A percentile compares a stretch with the other conserved stretches of the same genome.
Conservation (phyloP, 2,113 vertebrate species). For the Apodemus speciosus region DNA sequence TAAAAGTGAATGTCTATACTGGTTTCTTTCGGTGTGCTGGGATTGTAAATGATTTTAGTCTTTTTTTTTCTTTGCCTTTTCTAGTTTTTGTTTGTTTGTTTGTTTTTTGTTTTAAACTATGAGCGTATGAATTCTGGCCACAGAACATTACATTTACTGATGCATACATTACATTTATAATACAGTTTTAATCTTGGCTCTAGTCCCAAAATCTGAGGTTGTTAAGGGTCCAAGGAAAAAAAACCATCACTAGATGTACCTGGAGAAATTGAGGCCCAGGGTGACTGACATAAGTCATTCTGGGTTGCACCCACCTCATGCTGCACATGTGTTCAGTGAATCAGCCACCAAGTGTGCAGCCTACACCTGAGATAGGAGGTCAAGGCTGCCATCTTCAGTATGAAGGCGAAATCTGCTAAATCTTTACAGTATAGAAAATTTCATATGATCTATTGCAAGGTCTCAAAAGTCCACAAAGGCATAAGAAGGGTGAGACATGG, state of each 20-base stretch:
- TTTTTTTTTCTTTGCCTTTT: not conserved
- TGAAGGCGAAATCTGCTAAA: not conserved
- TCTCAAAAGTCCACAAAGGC: not conserved
- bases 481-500: too few species aligned
- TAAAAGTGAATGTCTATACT: not conserved
- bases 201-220: not conserved
- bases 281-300: not conserved
- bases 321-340: not conserved
- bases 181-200: not conserved
- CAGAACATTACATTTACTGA: not conserved
- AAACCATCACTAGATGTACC: too few species aligned
- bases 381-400: not conserved
- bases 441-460: not conserved
- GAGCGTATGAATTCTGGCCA: not conserved
- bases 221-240: not conserved
- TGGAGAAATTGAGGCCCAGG: not conserved
- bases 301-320: too few species aligned
- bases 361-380: not conserved
- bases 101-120: not conserved
- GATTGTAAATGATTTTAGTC: not conserved
- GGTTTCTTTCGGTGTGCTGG: not conserved
- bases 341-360: not conserved
- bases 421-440: not conserved
- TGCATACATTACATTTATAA: not conserved
- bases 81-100: not conserved